These are phyloP conservation scores for Sussaba pulchella DNA, from an alignment of 2,888 invertebrate genomes.

Conservation along the genomic window DNA sequence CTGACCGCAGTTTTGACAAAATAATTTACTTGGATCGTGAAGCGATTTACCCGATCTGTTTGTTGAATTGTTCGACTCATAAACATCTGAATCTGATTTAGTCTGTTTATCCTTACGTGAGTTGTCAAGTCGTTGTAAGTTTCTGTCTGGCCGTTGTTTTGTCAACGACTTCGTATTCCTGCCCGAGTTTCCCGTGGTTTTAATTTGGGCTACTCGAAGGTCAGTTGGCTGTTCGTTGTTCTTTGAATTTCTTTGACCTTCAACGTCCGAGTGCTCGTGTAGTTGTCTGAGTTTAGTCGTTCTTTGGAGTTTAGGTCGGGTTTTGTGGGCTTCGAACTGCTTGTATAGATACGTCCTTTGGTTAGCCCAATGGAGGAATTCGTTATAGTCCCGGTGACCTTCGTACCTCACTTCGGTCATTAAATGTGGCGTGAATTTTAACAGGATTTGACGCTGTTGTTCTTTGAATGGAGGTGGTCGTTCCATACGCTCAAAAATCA, in stretches of 20 bases:
- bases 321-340: too few relatives aligned
- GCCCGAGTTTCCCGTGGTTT: too few relatives aligned
- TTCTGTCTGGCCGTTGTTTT: constrained; percentile 29
- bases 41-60: neutral
- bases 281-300: too few relatives aligned
- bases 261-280: neutral
- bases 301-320: too few relatives aligned
- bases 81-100: too few relatives aligned
- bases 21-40: neutral
- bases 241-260: neutral
- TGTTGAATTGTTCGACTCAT: too few relatives aligned
- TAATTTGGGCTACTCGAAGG: neutral
- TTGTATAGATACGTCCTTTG: too few relatives aligned
- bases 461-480: constrained; percentile 36
- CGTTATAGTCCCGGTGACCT: constrained; percentile 3
- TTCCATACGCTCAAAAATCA: constrained; percentile 48
- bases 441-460: constrained; percentile 39
- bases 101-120: neutral
- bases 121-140: constrained; percentile 18
- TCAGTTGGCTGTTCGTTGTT: neutral
- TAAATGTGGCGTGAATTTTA: constrained; percentile 30
- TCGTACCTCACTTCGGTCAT: constrained; percentile 33
- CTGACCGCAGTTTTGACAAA: constrained; percentile 3
- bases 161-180: constrained; percentile 30
- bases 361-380: neutral